These are phyloP conservation scores for Anorthoa munda DNA, from an alignment of 2,888 invertebrate genomes.

Conservation along the genomic window DNA sequence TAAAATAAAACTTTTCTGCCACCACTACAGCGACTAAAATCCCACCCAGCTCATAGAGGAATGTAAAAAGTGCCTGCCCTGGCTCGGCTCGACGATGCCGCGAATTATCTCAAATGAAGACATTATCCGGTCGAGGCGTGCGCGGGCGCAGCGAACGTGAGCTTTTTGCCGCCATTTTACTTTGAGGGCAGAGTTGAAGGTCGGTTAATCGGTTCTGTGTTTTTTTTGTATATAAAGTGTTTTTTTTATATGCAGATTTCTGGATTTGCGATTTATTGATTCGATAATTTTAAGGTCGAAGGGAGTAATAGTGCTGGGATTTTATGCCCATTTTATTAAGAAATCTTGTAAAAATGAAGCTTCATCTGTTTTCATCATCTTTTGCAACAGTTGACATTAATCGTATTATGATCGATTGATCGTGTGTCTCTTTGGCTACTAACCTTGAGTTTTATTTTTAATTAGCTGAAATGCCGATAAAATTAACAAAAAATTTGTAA, in stretches of 20 bases:
- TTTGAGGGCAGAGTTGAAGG: constrained; percentile 78
- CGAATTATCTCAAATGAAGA: constrained; percentile 89
- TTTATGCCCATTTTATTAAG: no score
- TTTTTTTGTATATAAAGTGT: constrained; percentile 3
- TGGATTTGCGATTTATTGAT: background rate
- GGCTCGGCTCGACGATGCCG: constrained; percentile 72
- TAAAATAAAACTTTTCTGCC: constrained; percentile 51
- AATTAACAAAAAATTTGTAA: no score
- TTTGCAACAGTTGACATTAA: no score
- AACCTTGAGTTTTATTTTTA: no score
- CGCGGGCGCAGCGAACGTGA: constrained; percentile 77
- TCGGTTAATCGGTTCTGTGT: constrained; percentile 58
- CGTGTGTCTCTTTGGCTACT: no score
- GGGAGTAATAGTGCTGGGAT: no score
- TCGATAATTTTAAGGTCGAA: background rate
- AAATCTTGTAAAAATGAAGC: no score
- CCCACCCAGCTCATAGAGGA: constrained; percentile 82
- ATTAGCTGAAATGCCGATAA: no score
- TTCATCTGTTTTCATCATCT: no score
- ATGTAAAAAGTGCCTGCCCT: constrained; percentile 77
- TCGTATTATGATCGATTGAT: no score
- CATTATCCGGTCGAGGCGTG: constrained; percentile 83
- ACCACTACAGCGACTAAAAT: constrained; percentile 70
- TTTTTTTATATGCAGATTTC: constrained; percentile 26
- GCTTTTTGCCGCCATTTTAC: constrained; percentile 72